Conservation (phyloP, 2,888 invertebrate species). For the Monochamus alternatus region DNA sequence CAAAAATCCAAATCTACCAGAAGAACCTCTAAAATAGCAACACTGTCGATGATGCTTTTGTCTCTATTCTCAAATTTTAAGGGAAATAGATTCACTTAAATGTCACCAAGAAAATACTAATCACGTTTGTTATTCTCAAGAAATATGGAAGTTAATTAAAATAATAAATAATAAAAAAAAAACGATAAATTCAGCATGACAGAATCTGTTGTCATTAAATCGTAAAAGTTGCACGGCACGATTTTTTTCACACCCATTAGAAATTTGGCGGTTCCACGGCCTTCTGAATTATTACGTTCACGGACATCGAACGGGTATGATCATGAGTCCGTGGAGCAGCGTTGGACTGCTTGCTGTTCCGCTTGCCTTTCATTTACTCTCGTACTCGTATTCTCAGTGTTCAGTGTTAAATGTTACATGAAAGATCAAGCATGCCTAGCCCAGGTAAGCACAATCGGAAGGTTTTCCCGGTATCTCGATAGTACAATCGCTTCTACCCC, state of each 20-base stretch:
- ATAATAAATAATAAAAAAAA: no score
- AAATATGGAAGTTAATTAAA: no score
- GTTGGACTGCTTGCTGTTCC: not conserved
- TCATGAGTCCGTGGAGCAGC: constrained; percentile 23
- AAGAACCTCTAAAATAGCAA: no score
- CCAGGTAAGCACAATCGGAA: constrained; percentile 33
- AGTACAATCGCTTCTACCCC: constrained; percentile 23
- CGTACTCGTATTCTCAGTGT: not conserved
- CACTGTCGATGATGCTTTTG: no score
- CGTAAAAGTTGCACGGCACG: not conserved
- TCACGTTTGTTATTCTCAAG: no score
- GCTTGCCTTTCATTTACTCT: constrained; percentile 7
- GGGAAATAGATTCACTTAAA: no score
- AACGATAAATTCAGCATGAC: no score
- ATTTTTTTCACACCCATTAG: constrained; percentile 7
- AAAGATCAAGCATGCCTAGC: constrained; percentile 15
- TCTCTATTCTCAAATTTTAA: no score
- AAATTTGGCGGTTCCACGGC: constrained; percentile 22
- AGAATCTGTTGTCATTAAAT: no score
- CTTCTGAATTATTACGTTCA: constrained; percentile 27
- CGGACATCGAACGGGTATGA: constrained; percentile 29
- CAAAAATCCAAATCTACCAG: no score
- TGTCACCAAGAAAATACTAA: no score
- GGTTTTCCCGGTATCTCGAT: constrained; percentile 40
- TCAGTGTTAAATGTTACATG: constrained; percentile 33